Base-by-base conservation (phyloP, 2,888 invertebrate species). In the Mythimna albipuncta region DNA sequence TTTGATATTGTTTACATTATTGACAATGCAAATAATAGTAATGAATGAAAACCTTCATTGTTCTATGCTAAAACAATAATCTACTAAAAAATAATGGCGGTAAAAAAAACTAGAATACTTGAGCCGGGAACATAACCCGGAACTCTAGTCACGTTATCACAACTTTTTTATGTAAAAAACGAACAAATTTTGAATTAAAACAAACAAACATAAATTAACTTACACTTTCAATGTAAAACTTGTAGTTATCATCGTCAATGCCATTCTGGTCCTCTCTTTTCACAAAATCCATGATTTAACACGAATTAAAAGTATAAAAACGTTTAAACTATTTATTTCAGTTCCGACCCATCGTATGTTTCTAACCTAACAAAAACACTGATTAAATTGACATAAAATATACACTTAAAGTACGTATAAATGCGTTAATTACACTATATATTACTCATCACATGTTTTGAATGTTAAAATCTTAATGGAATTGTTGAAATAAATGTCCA, bases 261-360 rank as follows among this genome's bases (percentile, higher is more conserved):
- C 91, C 76, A 87, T 92, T 92, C 64, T 91, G 92, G 35, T 95
- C 95, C 89, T 95, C 95, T 67, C 95, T 89, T 87, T 96, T 96
- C 75, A 96, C 95, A 84, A 93, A 95, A 93, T 96, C 95, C 96
- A 96, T 95, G 70, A 75, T 89, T 70, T 38, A 71, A n/a, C 69
- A 69, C 72, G 59, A 69, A 2, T 63, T 13, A 7, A 0, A 47
- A 52, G 64, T 32, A 50, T 35, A 84, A 75, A 85, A 82, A 77
- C 61, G 55, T 58, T 69, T 72, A 80, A 79, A 85, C 82, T 87
- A 79, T 72, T 70, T 59, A 16, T 63, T 73, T 82, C 32, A 75
- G 64, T 82, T 82, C 72, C 81, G 80, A 79, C 77, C 84, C 87
- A 79, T 91, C 91, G 83, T 89, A 77, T 77, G 86, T 88, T 87